Conservation (phyloP, 2,797 vertebrate genomes). For the Chrysocyon brachyurus region DNA sequence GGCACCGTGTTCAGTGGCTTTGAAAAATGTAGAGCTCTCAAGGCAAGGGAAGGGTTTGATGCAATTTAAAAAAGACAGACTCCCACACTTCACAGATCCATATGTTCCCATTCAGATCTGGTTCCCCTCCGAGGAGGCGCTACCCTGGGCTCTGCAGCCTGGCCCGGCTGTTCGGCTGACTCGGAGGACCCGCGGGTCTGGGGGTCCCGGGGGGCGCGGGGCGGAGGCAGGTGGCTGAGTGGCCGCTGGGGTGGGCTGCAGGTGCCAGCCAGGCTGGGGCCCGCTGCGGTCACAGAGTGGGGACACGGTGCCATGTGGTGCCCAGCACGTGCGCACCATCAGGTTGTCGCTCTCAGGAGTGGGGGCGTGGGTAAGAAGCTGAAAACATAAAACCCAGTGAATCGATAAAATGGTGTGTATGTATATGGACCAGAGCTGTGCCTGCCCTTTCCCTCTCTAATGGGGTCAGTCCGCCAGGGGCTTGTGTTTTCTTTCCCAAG, state of each 20-base stretch:
- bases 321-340: accelerated
- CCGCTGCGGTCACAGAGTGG: background rate
- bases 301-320: background rate
- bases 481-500: background rate
- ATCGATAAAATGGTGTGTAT: background rate
- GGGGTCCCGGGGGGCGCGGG: background rate
- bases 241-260: background rate
- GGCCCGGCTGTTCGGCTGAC: background rate
- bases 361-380: background rate
- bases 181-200: background rate
- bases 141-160: background rate
- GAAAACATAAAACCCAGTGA: background rate
- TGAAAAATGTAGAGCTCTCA: background rate
- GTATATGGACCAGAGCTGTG: background rate
- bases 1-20: background rate
- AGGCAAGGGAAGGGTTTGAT: constrained; percentile 51
- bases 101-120: constrained; percentile 10
- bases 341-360: background rate
- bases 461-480: accelerated
- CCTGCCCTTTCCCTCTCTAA: background rate
- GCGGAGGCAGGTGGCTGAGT: background rate
- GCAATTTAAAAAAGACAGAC: background rate
- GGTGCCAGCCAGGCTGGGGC: background rate
- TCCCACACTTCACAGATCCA: background rate
- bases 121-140: background rate